Evolutionary conservation across 2,888 invertebrate genomes (phyloP).

Genomic region (Mesochorus sp.): DNA sequence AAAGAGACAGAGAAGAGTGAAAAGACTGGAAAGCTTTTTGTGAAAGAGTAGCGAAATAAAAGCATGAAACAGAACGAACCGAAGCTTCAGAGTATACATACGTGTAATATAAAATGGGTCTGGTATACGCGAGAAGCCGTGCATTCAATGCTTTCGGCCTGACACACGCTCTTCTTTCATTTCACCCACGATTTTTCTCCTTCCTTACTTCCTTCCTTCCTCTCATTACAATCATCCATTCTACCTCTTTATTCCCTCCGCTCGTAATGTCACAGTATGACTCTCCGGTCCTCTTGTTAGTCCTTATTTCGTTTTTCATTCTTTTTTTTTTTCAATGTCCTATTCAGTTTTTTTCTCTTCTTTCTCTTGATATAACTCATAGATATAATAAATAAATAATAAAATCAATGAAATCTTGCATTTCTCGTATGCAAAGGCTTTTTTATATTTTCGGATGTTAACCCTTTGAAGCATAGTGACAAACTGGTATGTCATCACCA

Average conservation of each 20-base stretch:
- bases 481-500: no score
- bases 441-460: no score
- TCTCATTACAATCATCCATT: constrained; percentile 55
- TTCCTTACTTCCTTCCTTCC: constrained; percentile 9
- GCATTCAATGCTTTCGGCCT: constrained; percentile 56
- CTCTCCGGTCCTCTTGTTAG: neutral
- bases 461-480: no score
- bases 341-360: neutral
- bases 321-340: neutral
- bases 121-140: constrained; percentile 29
- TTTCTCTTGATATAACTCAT: neutral
- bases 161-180: constrained; percentile 60
- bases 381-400: no score
- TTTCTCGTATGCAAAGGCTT: no score
- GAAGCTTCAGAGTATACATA: constrained; percentile 18
- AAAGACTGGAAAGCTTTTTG: constrained; percentile 10
- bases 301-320: neutral
- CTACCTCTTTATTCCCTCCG: constrained; percentile 14
- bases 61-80: constrained; percentile 32
- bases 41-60: constrained; percentile 45
- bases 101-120: constrained; percentile 22
- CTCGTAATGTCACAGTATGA: neutral
- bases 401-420: no score
- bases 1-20: neutral
- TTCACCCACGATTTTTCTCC: constrained; percentile 45